phyloP scores from a whole-genome alignment of 2,113 vertebrate species.

The Colossoma macropomum region DNA sequence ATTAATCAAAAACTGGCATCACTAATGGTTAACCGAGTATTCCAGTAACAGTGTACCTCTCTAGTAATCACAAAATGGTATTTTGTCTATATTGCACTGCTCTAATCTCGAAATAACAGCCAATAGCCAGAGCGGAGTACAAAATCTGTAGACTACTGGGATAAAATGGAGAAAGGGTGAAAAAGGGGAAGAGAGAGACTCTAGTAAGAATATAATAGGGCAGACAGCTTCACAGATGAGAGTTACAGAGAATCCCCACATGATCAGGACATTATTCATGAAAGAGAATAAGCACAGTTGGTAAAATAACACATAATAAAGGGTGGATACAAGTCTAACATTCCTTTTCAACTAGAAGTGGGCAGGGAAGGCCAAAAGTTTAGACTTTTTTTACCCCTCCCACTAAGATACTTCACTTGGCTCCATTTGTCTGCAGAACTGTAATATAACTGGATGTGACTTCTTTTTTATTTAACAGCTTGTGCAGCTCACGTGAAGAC shows the following conservation, averaged over 20 bases:
- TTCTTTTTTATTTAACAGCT: neutral
- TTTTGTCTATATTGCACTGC: neutral
- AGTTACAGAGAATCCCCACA: constrained; percentile 31
- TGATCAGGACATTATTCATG: constrained; percentile 22
- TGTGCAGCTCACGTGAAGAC: neutral
- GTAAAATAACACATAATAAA: neutral
- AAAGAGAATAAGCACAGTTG: constrained; percentile 17
- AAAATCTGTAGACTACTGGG: neutral
- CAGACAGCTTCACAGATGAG: neutral
- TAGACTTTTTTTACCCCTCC: neutral
- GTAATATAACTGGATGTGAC: neutral
- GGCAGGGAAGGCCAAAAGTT: neutral
- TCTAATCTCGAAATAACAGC: too few species aligned
- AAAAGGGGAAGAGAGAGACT: neutral
- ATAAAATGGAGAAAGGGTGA: neutral
- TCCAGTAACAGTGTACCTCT: too few species aligned
- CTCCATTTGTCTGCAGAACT: neutral
- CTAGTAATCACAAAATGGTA: too few species aligned
- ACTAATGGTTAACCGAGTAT: too few species aligned
- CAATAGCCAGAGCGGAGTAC: neutral
- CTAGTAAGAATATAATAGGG: neutral
- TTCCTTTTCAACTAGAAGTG: neutral
- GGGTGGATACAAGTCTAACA: neutral
- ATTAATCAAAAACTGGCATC: too few species aligned
- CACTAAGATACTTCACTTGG: neutral